A percentile compares a stretch with the other conserved stretches of the same genome.
These are phyloP conservation scores for Ammodramus savannarum DNA, from an alignment of 2,113 vertebrate genomes.

Conservation along the genomic window DNA sequence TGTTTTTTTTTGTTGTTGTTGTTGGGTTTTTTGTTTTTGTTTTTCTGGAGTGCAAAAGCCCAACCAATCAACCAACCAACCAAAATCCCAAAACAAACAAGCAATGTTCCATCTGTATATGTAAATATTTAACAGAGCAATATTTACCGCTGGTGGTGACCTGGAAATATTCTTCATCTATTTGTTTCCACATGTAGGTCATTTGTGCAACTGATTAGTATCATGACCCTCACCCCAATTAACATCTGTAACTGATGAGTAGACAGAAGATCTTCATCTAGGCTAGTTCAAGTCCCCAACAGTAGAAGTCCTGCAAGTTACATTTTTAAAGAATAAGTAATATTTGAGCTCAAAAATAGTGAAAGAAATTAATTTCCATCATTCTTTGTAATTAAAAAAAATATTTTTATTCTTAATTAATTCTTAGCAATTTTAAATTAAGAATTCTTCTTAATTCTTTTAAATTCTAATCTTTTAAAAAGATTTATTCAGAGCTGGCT, in stretches of 20 bases:
- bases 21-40: too few species aligned
- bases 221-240: background rate
- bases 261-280: background rate
- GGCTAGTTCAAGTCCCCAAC: background rate
- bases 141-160: background rate
- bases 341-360: background rate
- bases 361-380: background rate
- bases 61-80: background rate
- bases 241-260: background rate
- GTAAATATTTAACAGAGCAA: background rate
- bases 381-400: background rate
- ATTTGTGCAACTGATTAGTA: background rate
- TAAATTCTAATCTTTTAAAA: background rate
- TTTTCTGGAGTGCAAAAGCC: background rate
- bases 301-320: background rate
- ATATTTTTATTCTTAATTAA: background rate
- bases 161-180: background rate
- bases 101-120: background rate
- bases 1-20: too few species aligned
- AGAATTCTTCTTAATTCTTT: background rate
- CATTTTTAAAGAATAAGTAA: background rate
- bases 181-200: background rate
- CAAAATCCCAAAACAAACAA: background rate
- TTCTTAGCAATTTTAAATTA: background rate
- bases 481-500: background rate